A percentile compares a stretch with the other conserved stretches of the same genome.
phyloP scores from a whole-genome alignment of 2,888 invertebrate genomes.

The Andrena hattorfiana region DNA sequence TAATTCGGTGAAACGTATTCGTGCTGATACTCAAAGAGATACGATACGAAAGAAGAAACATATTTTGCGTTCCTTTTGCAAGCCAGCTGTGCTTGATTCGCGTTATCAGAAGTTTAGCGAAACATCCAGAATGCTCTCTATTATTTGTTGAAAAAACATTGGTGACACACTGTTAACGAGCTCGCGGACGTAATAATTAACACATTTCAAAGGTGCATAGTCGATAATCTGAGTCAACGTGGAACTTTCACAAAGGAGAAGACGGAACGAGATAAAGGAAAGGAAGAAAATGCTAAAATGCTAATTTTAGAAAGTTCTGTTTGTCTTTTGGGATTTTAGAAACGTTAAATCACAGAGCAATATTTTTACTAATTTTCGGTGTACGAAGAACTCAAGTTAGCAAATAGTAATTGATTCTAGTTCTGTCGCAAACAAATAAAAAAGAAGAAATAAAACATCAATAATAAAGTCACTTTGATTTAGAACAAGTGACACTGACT shows the following conservation, averaged over 20 bases:
- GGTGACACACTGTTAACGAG: background rate
- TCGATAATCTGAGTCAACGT: background rate
- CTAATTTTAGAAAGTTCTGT: no score
- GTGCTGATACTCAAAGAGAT: no score
- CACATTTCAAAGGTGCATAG: background rate
- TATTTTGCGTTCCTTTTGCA: background rate
- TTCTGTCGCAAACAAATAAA: background rate
- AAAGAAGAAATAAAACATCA: background rate
- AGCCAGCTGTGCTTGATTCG: background rate
- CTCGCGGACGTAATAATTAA: background rate
- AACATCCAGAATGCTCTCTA: background rate
- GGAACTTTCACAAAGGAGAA: constrained; percentile 1
- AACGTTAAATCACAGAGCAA: no score
- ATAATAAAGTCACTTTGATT: no score
- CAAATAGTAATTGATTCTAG: no score
- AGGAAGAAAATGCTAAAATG: no score
- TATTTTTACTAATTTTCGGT: no score
- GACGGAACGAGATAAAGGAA: no score
- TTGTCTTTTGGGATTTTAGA: no score
- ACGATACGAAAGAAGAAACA: background rate
- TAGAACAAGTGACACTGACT: background rate
- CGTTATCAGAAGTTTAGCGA: background rate
- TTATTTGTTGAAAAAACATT: background rate
- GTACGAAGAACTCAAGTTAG: no score
- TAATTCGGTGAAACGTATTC: background rate